phyloP scores from a whole-genome alignment of 1,140 invertebrate genomes.

The Glomeris maerens region DNA sequence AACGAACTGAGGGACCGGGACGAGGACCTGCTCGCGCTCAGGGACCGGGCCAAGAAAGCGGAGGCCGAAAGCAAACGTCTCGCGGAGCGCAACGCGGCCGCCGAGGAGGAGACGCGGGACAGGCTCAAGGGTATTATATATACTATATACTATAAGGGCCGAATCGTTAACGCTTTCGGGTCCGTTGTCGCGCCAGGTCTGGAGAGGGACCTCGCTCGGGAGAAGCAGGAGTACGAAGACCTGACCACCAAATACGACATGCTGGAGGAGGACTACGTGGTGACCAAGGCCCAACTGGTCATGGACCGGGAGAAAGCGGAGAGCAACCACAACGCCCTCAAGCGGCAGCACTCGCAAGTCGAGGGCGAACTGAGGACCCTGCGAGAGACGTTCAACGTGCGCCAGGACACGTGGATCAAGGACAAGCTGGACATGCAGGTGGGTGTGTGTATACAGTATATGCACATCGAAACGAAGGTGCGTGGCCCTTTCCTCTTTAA shows the following conservation, averaged over 20 bases:
- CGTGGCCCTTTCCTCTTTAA: conserved; percentile 31
- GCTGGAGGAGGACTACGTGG: conserved; percentile 64
- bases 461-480: neutral
- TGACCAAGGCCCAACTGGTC: conserved; percentile 57
- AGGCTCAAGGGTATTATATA: neutral
- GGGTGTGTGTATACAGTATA: conserved; percentile 1
- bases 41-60: conserved; percentile 27
- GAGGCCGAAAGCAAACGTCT: conserved; percentile 23
- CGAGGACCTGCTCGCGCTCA: conserved; percentile 45
- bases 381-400: conserved; percentile 48
- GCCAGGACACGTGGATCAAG: conserved; percentile 54
- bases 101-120: neutral
- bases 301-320: conserved; percentile 57
- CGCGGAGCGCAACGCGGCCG: conserved; percentile 31
- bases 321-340: conserved; percentile 23
- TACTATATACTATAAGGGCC: neutral
- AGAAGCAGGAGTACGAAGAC: conserved; percentile 59
- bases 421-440: conserved; percentile 55
- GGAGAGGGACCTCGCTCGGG: conserved; percentile 45
- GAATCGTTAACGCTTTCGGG: neutral
- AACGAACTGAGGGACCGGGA: conserved; percentile 48
- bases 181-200: conserved; percentile 35
- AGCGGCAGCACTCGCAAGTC: conserved; percentile 42
- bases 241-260: conserved; percentile 63
- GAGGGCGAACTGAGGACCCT: conserved; percentile 50